A percentile compares a stretch with the other conserved stretches of the same genome.
These are phyloP conservation scores for Atta cephalotes DNA, from an alignment of 1,140 invertebrate species.

Conservation along the genomic window DNA sequence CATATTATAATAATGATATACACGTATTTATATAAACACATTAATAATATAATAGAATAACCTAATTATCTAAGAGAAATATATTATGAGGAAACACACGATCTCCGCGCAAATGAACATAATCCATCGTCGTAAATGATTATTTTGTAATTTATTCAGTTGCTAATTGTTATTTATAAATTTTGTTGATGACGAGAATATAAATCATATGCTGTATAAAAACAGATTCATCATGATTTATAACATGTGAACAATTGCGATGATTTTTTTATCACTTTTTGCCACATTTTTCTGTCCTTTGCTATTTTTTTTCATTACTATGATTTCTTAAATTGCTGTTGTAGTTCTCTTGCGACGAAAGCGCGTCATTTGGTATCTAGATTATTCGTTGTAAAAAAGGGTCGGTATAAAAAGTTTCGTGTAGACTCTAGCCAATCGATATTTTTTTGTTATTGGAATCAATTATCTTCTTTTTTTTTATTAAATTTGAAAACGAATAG, in stretches of 20 bases:
- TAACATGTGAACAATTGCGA: neutral
- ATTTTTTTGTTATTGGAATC: conserved; percentile 14
- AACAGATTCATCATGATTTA: conserved; percentile 7
- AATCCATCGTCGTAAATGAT: conserved; percentile 6
- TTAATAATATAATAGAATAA: conserved; percentile 75
- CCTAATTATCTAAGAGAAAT: conserved; percentile 67
- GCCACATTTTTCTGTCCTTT: neutral
- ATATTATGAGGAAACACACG: conserved; percentile 62
- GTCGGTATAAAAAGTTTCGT: conserved; percentile 56
- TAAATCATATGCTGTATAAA: neutral
- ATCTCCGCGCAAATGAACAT: conserved; percentile 19
- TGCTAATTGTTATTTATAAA: neutral
- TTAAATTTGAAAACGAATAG: conserved; percentile 30
- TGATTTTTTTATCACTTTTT: neutral
- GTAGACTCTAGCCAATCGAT: conserved; percentile 45
- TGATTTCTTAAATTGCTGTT: conserved; percentile 23
- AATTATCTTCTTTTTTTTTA: neutral
- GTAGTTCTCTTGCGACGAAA: conserved; percentile 16
- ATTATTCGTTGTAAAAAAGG: conserved; percentile 66
- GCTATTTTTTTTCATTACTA: neutral
- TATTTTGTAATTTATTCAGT: conserved; percentile 15
- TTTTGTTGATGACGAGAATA: neutral
- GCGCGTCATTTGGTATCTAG: conserved; percentile 13
- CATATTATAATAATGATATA: conserved; percentile 71
- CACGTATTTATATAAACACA: conserved; percentile 64